Conservation (phyloP, 2,888 invertebrate species). For the Priocnemis perturbator region DNA sequence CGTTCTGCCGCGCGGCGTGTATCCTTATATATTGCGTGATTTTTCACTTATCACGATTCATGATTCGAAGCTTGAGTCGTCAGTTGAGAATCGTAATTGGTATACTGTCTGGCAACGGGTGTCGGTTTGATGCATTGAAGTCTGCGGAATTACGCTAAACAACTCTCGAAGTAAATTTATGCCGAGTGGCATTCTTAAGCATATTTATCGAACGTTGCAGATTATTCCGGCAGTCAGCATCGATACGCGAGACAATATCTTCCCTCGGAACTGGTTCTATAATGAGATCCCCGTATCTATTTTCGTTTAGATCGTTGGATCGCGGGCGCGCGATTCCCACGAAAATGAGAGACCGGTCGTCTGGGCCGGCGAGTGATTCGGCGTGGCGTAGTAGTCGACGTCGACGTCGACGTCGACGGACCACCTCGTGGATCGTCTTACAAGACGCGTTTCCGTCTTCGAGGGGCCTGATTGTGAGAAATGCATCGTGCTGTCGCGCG, state of each 20-base stretch:
- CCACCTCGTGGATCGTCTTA: slow-evolving; percentile 59
- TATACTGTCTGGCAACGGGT: no score
- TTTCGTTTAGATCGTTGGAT: slow-evolving; percentile 5
- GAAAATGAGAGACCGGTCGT: slow-evolving; percentile 22
- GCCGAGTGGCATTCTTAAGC: no score
- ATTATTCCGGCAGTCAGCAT: no score
- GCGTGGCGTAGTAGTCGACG: slow-evolving; percentile 36
- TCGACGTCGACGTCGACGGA: slow-evolving; percentile 30
- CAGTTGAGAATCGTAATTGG: no score
- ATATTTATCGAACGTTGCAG: no score
- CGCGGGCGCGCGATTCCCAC: slow-evolving; percentile 1
- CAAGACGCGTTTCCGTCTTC: slow-evolving; percentile 59
- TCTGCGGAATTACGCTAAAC: no score
- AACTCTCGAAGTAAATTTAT: no score
- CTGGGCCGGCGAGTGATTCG: slow-evolving; percentile 37
- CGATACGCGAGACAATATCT: neutral
- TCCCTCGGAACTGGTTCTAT: slow-evolving; percentile 3
- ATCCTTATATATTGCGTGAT: no score
- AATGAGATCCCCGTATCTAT: slow-evolving; percentile 2
- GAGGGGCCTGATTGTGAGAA: slow-evolving; percentile 59
- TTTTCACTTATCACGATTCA: no score
- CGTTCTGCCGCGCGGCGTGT: no score
- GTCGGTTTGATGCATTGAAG: no score
- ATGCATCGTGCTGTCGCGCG: slow-evolving; percentile 57
- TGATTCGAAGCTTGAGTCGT: no score